Conservation (phyloP, 2,113 vertebrate species). For the Argyrosomus japonicus region DNA sequence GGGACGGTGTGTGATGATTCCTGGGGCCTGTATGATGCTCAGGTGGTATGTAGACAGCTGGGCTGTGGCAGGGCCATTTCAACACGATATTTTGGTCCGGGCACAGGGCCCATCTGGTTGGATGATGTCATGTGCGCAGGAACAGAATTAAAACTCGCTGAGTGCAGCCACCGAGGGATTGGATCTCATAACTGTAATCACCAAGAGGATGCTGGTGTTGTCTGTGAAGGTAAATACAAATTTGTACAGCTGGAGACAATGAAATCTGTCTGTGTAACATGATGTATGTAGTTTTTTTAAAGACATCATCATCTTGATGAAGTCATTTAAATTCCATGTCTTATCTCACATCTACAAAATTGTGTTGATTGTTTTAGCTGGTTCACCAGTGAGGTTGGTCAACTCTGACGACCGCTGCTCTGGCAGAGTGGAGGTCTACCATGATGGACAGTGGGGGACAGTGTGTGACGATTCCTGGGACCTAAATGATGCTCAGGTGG, state of each 20-base stretch:
- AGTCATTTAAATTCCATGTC: too few species aligned
- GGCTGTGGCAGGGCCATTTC: too few species aligned
- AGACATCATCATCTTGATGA: too few species aligned
- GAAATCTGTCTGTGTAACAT: too few species aligned
- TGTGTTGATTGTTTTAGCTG: slow-evolving; percentile 3
- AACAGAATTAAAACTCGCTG: slow-evolving; percentile 22
- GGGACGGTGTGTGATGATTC: too few species aligned
- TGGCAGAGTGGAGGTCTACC: slow-evolving; percentile 68
- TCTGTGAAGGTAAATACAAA: slow-evolving; percentile 57
- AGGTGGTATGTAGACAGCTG: too few species aligned
- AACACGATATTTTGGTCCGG: too few species aligned
- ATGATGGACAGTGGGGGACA: slow-evolving; percentile 58
- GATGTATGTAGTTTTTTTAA: too few species aligned
- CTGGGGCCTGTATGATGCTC: too few species aligned
- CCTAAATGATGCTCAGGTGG: slow-evolving; percentile 50
- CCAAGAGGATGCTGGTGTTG: slow-evolving; percentile 59
- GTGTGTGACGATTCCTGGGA: slow-evolving; percentile 69
- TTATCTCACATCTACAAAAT: neutral
- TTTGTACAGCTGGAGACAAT: neutral
- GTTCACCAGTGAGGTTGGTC: slow-evolving; percentile 60
- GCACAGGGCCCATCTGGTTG: too few species aligned
- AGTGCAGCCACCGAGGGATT: slow-evolving; percentile 55
- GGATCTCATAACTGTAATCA: slow-evolving; percentile 64
- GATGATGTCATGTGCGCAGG: slow-evolving; percentile 49
- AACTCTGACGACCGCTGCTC: slow-evolving; percentile 57